Base-by-base conservation (phyloP, 2,113 vertebrate genomes). In the Forbesichthys agassizii region DNA sequence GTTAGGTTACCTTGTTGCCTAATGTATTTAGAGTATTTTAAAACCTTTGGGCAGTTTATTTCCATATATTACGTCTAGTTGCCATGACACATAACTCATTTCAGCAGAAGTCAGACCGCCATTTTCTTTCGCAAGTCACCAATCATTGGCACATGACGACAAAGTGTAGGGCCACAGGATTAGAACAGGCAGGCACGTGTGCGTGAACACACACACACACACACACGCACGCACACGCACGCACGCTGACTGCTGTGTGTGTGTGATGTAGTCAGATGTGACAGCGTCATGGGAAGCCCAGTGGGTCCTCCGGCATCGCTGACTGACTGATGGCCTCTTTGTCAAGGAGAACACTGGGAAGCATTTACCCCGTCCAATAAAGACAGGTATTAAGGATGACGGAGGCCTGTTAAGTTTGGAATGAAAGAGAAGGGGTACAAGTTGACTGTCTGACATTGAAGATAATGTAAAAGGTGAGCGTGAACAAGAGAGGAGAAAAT, bases 311-410 rank as follows among this genome's bases (percentile, higher is more conserved):
- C 64, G 88, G 85, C 87, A 66, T 83, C 87, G 78, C 83, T 86
- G 86, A 27, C 80, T 73, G 82, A 83, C 85, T 80, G 71, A 86
- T 80, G 80, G 82, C 78, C 80, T 86, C 83, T 88, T 83, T 85
- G 83, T 87, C 86, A 89, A 86, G 84, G 80, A 84, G 80, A 85
- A 82, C 74, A 66, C 72, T 79, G 69, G 59, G 58, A 77, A 78
- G 84, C 80, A 85, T 88, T 79, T 84, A 84, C 81, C 79, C 77
- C 71, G 68, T 82, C 82, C 80, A 72, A 73, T 27, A 48, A 51
- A 16, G 61, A 67, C 18, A 63, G 36, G 48, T 58, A 64, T 33
- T 48, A 0, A 4, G 9, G 20, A 36, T 9, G 57, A 51, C 27
- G 18, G 46, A 47, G 59, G 36, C 36, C 36, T 42, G 36, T 42